phyloP scores from a whole-genome alignment of 1,140 invertebrate genomes.

The Solen grandis region DNA sequence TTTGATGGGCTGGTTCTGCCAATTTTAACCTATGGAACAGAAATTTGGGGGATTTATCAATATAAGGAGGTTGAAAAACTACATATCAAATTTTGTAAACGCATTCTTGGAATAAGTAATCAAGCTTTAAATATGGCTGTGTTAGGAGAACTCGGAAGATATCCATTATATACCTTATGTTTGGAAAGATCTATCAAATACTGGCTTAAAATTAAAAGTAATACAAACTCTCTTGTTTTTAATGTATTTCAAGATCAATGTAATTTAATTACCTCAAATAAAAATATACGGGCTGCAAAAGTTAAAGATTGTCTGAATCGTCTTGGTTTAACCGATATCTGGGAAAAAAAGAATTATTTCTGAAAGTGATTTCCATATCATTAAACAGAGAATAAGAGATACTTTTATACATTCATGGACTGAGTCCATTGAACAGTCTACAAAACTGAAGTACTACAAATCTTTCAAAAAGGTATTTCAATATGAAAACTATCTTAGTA shows the following conservation, averaged over 20 bases:
- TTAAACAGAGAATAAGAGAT: neutral
- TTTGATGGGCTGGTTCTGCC: constrained; percentile 34
- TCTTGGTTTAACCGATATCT: neutral
- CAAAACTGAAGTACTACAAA: neutral
- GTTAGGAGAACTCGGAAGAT: constrained; percentile 15
- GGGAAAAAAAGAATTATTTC: neutral
- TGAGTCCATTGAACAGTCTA: neutral
- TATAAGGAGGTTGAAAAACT: constrained; percentile 8
- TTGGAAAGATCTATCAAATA: constrained; percentile 30
- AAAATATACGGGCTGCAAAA: neutral
- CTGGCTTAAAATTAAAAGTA: constrained; percentile 10
- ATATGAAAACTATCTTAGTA: neutral
- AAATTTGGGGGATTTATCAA: constrained; percentile 37
- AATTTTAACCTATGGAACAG: constrained; percentile 34
- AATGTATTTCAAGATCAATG: constrained; percentile 9
- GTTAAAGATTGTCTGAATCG: neutral
- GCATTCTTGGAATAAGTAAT: constrained; percentile 5
- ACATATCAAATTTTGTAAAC: constrained; percentile 33
- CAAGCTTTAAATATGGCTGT: constrained; percentile 21
- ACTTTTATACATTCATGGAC: neutral
- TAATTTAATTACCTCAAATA: neutral
- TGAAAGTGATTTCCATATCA: neutral
- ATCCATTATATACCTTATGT: constrained; percentile 23
- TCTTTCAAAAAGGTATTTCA: neutral
- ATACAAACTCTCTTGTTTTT: neutral